These are phyloP conservation scores for Aleiodes sp. DNA, from an alignment of 1,140 invertebrate genomes.

Conservation along the genomic window DNA sequence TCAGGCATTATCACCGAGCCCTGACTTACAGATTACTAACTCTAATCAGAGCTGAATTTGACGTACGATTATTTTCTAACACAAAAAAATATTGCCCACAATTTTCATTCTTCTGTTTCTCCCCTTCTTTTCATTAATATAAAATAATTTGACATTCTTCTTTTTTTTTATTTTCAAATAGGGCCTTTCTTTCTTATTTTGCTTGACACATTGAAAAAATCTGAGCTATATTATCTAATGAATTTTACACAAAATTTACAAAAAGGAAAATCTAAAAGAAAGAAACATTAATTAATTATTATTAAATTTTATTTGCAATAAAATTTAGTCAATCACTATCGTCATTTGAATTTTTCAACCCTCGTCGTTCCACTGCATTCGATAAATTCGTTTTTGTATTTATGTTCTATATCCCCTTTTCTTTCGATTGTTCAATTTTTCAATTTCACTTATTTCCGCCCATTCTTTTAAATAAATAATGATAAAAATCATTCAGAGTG, in stretches of 20 bases:
- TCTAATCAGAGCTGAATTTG: conserved; percentile 9
- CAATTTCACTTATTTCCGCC: neutral
- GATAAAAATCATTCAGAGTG: neutral
- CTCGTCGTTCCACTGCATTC: conserved; percentile 31
- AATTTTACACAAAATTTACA: conserved; percentile 19
- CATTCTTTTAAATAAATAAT: neutral
- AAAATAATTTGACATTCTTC: neutral
- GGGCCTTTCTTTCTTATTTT: neutral
- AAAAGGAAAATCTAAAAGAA: too few relatives aligned
- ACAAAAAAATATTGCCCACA: conserved; percentile 24
- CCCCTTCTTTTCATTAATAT: neutral
- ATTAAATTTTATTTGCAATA: neutral
- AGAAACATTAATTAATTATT: neutral
- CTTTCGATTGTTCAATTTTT: conserved; percentile 4
- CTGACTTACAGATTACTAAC: conserved; percentile 14
- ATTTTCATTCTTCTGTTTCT: conserved; percentile 15
- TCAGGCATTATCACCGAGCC: conserved; percentile 11
- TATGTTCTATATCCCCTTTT: neutral
- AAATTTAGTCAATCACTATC: conserved; percentile 14
- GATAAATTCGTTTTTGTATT: conserved; percentile 13
- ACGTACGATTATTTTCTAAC: conserved; percentile 14
- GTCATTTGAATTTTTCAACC: conserved; percentile 3
- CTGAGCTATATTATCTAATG: conserved; percentile 7
- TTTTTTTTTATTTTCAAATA: neutral
- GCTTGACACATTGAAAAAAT: conserved; percentile 21